A percentile compares a stretch with the other conserved stretches of the same genome.
Evolutionary conservation across 2,797 vertebrate genomes (phyloP).

Genomic region (Pangasius macronema): DNA sequence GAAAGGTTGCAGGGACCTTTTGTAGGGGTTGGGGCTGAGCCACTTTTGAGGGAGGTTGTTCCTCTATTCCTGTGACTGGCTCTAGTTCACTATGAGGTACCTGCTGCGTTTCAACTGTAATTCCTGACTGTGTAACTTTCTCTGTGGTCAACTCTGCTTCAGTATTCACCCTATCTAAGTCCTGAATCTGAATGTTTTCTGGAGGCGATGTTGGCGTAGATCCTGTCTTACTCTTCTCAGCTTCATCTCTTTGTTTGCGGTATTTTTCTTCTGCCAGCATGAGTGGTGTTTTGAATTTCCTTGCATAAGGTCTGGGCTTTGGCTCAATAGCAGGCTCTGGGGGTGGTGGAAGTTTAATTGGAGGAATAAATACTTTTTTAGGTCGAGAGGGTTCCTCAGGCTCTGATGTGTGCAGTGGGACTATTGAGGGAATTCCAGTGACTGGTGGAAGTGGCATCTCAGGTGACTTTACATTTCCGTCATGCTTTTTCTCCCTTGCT

Average conservation of each 20-base stretch:
- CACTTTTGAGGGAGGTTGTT: conserved; percentile 60
- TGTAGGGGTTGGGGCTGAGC: conserved; percentile 47
- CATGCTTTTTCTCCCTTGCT: conserved; percentile 57
- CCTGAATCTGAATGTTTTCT: conserved; percentile 33
- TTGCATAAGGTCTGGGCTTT: conserved; percentile 74
- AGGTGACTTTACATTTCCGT: conserved; percentile 51
- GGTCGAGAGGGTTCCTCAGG: conserved; percentile 67
- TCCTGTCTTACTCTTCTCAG: conserved; percentile 68
- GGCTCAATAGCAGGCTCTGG: conserved; percentile 62
- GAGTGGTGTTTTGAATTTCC: conserved; percentile 93
- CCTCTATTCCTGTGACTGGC: conserved; percentile 47
- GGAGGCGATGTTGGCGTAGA: conserved; percentile 67
- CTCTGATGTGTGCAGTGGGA: conserved; percentile 55
- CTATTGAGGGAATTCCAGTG: conserved; percentile 59
- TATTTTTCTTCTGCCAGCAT: conserved; percentile 92
- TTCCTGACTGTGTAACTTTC: conserved; percentile 48
- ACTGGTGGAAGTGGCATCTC: conserved; percentile 45
- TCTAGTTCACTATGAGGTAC: conserved; percentile 47
- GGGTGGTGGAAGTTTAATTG: conserved; percentile 78
- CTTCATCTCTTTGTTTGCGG: conserved; percentile 80
- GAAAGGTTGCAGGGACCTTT: conserved; percentile 38
- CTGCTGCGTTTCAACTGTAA: conserved; percentile 50
- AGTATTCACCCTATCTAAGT: conserved; percentile 13
- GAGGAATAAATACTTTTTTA: conserved; percentile 71
- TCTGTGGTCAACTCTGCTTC: conserved; percentile 44